Evolutionary conservation across 92 coral and sea anemone genomes (phyloP).

Genomic region (Umimayanthus kanabou): DNA sequence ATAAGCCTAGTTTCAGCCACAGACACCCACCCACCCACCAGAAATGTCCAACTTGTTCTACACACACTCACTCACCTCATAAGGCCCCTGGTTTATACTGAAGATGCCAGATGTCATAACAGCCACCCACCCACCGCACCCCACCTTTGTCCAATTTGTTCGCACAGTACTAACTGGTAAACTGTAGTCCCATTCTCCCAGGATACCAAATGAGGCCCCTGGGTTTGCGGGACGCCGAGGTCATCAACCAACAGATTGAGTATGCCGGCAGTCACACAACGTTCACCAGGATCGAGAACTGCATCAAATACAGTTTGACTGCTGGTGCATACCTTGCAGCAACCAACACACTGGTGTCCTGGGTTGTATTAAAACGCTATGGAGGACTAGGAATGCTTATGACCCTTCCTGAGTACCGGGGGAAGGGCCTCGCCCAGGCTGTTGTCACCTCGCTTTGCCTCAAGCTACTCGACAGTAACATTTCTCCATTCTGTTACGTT

Average conservation of each 20-base stretch:
- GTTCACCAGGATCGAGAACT: slow-evolving; percentile 19
- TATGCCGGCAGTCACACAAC: slow-evolving; percentile 26
- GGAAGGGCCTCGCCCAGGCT: slow-evolving; percentile 47
- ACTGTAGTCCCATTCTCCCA: slow-evolving; percentile 18
- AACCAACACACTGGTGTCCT: slow-evolving; percentile 46
- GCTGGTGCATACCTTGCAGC: slow-evolving; percentile 43
- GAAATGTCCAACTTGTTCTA: too few species aligned
- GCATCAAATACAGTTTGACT: slow-evolving; percentile 38
- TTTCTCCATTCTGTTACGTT: slow-evolving; percentile 9
- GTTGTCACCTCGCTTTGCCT: slow-evolving; percentile 31
- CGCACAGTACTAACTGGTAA: not conserved
- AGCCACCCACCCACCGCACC: too few species aligned
- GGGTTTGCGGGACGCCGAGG: not conserved
- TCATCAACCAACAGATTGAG: slow-evolving; percentile 7
- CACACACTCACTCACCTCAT: too few species aligned
- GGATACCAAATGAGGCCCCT: slow-evolving; percentile 37
- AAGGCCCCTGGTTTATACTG: too few species aligned
- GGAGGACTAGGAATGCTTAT: slow-evolving; percentile 37
- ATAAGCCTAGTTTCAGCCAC: too few species aligned
- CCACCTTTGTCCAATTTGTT: too few species aligned
- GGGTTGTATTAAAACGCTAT: slow-evolving; percentile 32
- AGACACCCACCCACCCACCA: too few species aligned
- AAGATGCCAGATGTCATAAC: too few species aligned
- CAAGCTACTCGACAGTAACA: slow-evolving; percentile 7
- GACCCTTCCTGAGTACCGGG: slow-evolving; percentile 37